Evolutionary conservation across 2,888 invertebrate species (phyloP).

Genomic region (Acheta domesticus): DNA sequence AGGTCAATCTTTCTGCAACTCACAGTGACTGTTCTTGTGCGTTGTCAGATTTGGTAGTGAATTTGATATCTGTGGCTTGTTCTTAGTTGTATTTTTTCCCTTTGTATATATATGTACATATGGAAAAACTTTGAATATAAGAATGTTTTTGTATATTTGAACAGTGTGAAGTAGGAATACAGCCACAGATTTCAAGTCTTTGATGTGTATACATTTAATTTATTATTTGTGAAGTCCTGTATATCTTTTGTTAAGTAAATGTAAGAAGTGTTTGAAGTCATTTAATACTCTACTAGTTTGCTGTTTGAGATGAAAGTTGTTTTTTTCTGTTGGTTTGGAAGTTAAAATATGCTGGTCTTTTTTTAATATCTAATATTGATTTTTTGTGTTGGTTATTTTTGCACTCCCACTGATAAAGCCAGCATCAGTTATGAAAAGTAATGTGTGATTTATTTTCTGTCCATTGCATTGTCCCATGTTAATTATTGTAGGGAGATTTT

Average conservation of each 20-base stretch:
- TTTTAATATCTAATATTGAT: no score
- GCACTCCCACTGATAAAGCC: no score
- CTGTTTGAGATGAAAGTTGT: no score
- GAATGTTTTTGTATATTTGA: conserved; percentile 3
- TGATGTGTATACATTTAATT: neutral
- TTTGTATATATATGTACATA: conserved; percentile 11
- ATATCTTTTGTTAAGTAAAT: neutral
- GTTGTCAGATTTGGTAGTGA: neutral
- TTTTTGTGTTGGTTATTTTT: no score
- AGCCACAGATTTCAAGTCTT: neutral
- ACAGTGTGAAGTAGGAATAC: neutral
- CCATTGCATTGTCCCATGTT: no score
- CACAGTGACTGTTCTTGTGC: neutral
- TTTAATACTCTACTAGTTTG: no score
- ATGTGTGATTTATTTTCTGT: no score
- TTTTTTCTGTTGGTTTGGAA: no score
- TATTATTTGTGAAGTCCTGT: neutral
- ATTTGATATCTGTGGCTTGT: conserved; percentile 10
- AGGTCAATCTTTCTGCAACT: conserved; percentile 9
- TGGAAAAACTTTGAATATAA: neutral
- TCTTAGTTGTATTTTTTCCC: neutral
- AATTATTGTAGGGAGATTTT: no score
- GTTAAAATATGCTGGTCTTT: no score
- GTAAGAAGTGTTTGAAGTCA: no score
- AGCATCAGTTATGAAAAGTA: no score